phyloP scores from a whole-genome alignment of 1,140 invertebrate genomes.

The Chymomyza costata region DNA sequence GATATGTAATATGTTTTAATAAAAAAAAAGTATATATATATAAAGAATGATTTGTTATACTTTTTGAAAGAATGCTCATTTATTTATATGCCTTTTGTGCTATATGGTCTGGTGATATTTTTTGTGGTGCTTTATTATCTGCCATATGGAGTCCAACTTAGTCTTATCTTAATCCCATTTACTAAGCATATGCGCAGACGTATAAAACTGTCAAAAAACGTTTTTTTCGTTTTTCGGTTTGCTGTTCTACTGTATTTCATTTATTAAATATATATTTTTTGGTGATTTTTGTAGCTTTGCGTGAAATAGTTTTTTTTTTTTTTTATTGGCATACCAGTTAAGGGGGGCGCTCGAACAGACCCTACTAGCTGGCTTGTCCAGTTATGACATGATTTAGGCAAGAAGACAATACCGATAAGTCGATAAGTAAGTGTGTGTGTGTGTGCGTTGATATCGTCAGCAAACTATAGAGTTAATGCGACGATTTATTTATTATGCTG shows the following conservation, averaged over 20 bases:
- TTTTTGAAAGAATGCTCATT: slow-evolving; percentile 25
- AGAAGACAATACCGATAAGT: slow-evolving; percentile 62
- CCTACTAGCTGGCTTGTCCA: slow-evolving; percentile 12
- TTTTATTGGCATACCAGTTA: neutral
- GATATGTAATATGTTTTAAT: too few relatives aligned
- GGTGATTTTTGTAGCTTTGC: too few relatives aligned
- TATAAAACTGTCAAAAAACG: slow-evolving; percentile 66
- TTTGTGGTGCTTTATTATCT: slow-evolving; percentile 69
- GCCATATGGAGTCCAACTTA: slow-evolving; percentile 38
- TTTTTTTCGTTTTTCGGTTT: neutral
- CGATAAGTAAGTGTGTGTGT: slow-evolving; percentile 2
- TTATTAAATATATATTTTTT: neutral
- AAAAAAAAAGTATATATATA: slow-evolving; percentile 9
- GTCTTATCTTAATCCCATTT: slow-evolving; percentile 71
- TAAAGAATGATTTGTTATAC: slow-evolving; percentile 51
- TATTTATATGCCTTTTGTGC: slow-evolving; percentile 14
- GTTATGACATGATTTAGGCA: slow-evolving; percentile 41
- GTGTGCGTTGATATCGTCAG: slow-evolving; percentile 31
- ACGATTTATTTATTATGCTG: slow-evolving; percentile 69
- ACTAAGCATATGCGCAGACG: slow-evolving; percentile 64
- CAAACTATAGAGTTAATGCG: slow-evolving; percentile 35
- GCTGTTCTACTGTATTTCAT: neutral
- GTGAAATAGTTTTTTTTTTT: neutral
- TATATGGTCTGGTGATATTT: slow-evolving; percentile 1
- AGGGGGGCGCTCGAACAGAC: slow-evolving; percentile 11